Evolutionary conservation across 2,113 vertebrate genomes (phyloP).

Genomic region (Microcebus jonahi): DNA sequence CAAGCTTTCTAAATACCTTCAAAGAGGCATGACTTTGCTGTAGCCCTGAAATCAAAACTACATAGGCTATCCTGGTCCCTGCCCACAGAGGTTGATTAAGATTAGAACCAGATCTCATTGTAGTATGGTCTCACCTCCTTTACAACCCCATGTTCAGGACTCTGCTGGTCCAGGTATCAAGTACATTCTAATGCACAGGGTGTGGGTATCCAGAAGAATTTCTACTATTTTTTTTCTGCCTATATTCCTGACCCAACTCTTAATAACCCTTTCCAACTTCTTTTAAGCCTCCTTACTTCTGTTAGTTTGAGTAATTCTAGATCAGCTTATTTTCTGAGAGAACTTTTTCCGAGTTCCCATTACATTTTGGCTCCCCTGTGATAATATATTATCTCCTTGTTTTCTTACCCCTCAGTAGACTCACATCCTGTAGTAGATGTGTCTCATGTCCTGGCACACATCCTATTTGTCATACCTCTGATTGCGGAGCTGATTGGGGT

Average conservation of each 20-base stretch:
- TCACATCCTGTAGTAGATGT: background rate
- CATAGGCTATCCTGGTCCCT: background rate
- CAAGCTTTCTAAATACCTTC: constrained; percentile 31
- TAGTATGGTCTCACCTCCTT: background rate
- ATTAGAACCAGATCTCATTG: constrained; percentile 48
- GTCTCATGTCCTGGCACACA: background rate
- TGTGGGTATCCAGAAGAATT: constrained; percentile 19
- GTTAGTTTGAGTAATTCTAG: background rate
- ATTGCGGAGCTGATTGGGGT: background rate
- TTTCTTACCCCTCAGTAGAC: background rate
- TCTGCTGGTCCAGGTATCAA: background rate
- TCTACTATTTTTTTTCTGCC: constrained; percentile 19
- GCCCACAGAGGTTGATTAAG: constrained; percentile 29
- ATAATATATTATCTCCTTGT: background rate
- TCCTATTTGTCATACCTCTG: background rate
- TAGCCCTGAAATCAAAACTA: constrained; percentile 24
- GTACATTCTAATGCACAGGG: constrained; percentile 15
- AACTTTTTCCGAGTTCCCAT: background rate
- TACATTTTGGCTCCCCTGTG: background rate
- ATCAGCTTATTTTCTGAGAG: constrained; percentile 14
- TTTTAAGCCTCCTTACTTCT: constrained; percentile 16
- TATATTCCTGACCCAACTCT: background rate
- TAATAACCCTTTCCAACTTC: background rate
- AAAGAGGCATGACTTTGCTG: constrained; percentile 9
- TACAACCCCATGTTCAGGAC: background rate